These are phyloP conservation scores for Drosophila quadrilineata DNA, from an alignment of 1,140 invertebrate species.

Conservation along the genomic window DNA sequence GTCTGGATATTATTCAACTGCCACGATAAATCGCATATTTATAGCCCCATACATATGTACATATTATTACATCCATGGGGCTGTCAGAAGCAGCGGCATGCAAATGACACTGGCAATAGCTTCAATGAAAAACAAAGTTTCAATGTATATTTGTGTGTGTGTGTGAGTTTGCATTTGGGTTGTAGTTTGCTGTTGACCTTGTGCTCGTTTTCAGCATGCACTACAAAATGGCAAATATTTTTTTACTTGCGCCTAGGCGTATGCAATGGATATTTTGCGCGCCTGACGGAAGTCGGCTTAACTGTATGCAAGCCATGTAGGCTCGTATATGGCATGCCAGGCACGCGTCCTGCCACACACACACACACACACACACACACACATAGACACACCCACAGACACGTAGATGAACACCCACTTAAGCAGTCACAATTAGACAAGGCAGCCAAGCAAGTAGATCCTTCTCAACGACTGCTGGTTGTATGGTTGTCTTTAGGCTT, in stretches of 20 bases:
- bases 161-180: not conserved
- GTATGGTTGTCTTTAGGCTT: conserved; percentile 28
- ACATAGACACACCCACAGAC: not conserved
- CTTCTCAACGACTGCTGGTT: conserved; percentile 20
- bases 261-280: conserved; percentile 51
- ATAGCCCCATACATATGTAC: no score
- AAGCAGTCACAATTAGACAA: conserved; percentile 50
- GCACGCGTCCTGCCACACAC: conserved; percentile 25
- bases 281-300: conserved; percentile 52
- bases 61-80: not conserved
- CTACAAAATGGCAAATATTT: conserved; percentile 17
- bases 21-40: not conserved
- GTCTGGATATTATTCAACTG: not conserved
- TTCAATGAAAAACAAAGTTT: not conserved
- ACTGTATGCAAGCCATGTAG: conserved; percentile 9
- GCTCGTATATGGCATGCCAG: conserved; percentile 9
- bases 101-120: not conserved
- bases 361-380: not conserved
- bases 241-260: conserved; percentile 46
- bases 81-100: not conserved
- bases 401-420: conserved; percentile 11
- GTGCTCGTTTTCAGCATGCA: conserved; percentile 46
- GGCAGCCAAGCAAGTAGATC: conserved; percentile 27
- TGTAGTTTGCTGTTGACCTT: conserved; percentile 43
- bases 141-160: conserved; percentile 1